phyloP scores from a whole-genome alignment of 1,140 invertebrate genomes.

The Brachionus rotundiformis region DNA sequence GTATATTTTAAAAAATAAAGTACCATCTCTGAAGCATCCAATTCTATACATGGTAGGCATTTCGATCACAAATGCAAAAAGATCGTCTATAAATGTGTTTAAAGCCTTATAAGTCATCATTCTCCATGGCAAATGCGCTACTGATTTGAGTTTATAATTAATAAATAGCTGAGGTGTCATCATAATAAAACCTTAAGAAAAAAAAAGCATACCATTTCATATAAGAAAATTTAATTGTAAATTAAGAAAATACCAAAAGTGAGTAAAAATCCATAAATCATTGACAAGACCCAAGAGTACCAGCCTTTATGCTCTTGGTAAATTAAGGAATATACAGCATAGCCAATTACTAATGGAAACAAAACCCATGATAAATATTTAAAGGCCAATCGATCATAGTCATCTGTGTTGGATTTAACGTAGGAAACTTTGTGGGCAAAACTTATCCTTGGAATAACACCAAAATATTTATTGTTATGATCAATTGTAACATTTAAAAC shows the following conservation, averaged over 20 bases:
- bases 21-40: constrained; percentile 92
- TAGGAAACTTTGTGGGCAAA: constrained; percentile 34
- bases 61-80: constrained; percentile 99
- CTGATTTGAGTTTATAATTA: constrained; percentile 97
- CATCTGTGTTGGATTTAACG: constrained; percentile 24
- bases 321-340: constrained; percentile 91
- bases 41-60: constrained; percentile 93
- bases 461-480: constrained; percentile 36
- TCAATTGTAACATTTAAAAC: constrained; percentile 64
- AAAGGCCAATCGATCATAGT: constrained; percentile 77
- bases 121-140: constrained; percentile 96
- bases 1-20: constrained; percentile 55
- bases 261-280: constrained; percentile 95
- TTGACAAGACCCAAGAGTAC: constrained; percentile 83
- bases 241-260: constrained; percentile 77
- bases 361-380: constrained; percentile 89
- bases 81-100: constrained; percentile 99
- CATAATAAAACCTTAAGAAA: constrained; percentile 85
- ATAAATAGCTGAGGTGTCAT: constrained; percentile 99
- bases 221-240: neutral
- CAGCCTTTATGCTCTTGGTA: constrained; percentile 98
- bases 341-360: constrained; percentile 86
- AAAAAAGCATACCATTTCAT: constrained; percentile 33
- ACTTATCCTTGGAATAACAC: neutral
- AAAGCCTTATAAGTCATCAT: constrained; percentile 99